These are phyloP conservation scores for Equus przewalskii DNA, from an alignment of 2,113 vertebrate genomes.

Conservation along the genomic window DNA sequence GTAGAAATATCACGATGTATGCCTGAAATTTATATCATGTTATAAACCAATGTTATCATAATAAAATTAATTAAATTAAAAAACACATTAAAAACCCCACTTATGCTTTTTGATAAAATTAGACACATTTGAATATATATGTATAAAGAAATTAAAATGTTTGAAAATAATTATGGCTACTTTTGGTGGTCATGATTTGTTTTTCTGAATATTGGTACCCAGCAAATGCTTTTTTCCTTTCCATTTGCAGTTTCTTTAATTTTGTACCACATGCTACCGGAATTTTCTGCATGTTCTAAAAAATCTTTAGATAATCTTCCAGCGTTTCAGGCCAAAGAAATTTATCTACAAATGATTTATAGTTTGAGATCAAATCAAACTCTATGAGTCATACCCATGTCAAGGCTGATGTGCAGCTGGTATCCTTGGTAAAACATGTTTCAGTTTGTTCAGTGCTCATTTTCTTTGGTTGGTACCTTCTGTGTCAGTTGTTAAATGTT, in stretches of 20 bases:
- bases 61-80: neutral
- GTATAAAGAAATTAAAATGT: neutral
- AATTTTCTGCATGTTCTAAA: conserved; percentile 15
- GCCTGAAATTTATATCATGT: too few relatives aligned
- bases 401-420: neutral
- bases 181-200: neutral
- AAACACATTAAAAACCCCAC: neutral
- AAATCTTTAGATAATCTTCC: neutral
- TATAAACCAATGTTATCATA: too few relatives aligned
- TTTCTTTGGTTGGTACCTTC: conserved; percentile 28
- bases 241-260: neutral
- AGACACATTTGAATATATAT: neutral
- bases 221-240: neutral
- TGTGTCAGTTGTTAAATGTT: neutral
- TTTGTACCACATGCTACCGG: neutral
- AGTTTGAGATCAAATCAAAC: conserved; percentile 5
- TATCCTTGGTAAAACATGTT: neutral
- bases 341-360: neutral
- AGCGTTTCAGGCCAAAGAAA: conserved; percentile 36
- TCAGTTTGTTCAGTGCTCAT: neutral
- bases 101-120: neutral
- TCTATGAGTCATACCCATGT: neutral
- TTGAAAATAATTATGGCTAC: neutral
- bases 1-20: too few relatives aligned
- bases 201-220: neutral